Conservation (phyloP, 2,797 vertebrate genomes). For the Phoeniculus purpureus region DNA sequence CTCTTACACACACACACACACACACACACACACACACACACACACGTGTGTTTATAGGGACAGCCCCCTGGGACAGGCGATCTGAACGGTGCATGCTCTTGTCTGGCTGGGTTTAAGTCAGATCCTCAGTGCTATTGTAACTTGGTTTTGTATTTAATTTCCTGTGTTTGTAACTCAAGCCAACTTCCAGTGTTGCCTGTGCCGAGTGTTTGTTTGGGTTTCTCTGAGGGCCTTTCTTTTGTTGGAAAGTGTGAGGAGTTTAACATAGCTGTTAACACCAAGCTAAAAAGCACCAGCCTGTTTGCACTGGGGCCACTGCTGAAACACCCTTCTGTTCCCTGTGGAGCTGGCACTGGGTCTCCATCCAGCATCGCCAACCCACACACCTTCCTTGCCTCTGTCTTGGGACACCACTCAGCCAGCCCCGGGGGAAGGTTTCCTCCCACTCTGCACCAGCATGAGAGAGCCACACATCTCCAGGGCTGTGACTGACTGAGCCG, state of each 20-base stretch:
- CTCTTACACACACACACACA: background rate
- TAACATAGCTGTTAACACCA: conserved; percentile 66
- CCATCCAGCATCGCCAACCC: background rate
- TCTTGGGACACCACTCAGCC: background rate
- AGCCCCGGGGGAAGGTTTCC: rapidly evolving
- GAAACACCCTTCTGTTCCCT: background rate
- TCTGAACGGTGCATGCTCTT: conserved; percentile 38
- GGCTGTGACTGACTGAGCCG: background rate
- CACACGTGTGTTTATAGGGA: conserved; percentile 4
- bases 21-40: too few species aligned
- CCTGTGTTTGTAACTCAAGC: conserved; percentile 74
- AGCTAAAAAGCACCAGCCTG: conserved; percentile 54
- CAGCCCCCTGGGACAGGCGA: background rate
- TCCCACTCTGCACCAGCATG: background rate
- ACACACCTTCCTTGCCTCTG: rapidly evolving
- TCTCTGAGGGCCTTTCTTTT: conserved; percentile 69
- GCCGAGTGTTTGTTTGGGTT: conserved; percentile 70
- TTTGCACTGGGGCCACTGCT: conserved; percentile 48
- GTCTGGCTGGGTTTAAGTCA: conserved; percentile 57
- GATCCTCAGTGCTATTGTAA: conserved; percentile 65
- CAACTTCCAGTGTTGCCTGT: conserved; percentile 65
- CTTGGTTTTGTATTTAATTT: conserved; percentile 75
- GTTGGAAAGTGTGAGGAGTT: conserved; percentile 71
- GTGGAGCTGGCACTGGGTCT: background rate
- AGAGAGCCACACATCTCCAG: rapidly evolving